A percentile compares a stretch with the other conserved stretches of the same genome.
Evolutionary conservation across 2,888 invertebrate species (phyloP).

Genomic region (Andrena flavipes): DNA sequence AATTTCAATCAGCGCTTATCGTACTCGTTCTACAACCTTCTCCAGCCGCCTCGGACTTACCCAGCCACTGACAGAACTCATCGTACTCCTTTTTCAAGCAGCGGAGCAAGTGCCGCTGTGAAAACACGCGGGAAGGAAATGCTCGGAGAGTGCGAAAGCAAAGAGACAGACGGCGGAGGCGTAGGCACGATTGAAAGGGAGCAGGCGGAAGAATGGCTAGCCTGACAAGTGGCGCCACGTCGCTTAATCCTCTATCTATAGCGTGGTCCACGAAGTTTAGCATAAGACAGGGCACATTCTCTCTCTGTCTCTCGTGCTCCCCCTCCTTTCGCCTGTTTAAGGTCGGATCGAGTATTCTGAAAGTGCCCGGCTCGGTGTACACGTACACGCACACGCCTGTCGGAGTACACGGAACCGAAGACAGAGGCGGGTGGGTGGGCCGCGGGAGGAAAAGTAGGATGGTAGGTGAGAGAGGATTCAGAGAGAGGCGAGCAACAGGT

Average conservation of each 20-base stretch:
- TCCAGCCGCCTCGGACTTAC: not conserved
- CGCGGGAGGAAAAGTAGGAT: conserved; percentile 44
- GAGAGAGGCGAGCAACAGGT: conserved; percentile 81
- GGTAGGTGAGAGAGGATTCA: conserved; percentile 71
- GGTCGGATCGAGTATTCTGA: conserved; percentile 70
- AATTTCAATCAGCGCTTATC: not conserved
- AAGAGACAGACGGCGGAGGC: not conserved
- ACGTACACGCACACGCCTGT: conserved; percentile 57
- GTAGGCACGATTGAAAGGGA: conserved; percentile 28
- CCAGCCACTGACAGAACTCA: not conserved
- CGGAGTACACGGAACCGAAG: conserved; percentile 45
- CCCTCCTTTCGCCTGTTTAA: conserved; percentile 38
- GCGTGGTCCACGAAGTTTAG: conserved; percentile 76
- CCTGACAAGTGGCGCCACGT: conserved; percentile 82
- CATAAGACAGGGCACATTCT: conserved; percentile 75
- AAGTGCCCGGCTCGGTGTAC: conserved; percentile 65
- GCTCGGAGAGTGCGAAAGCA: not conserved
- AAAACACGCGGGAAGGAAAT: not conserved
- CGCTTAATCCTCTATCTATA: conserved; percentile 70
- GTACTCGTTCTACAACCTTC: not conserved
- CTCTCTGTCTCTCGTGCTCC: conserved; percentile 22
- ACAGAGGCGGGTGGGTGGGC: conserved; percentile 28
- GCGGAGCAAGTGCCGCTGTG: not conserved
- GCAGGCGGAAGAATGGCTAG: conserved; percentile 51
- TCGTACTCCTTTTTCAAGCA: not conserved